These are phyloP conservation scores for Halictus rubicundus DNA, from an alignment of 1,140 invertebrate species.

Conservation along the genomic window DNA sequence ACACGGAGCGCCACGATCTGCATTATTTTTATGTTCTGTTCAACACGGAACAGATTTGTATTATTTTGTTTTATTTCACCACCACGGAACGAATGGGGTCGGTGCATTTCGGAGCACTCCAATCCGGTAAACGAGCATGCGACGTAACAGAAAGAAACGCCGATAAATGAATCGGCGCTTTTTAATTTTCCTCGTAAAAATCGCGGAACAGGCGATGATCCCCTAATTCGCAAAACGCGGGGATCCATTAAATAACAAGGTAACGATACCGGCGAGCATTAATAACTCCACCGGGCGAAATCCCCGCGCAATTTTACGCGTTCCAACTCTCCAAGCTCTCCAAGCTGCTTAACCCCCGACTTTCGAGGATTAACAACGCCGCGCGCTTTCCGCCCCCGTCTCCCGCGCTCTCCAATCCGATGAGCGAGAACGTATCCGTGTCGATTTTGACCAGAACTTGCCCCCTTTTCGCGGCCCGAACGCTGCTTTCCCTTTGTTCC, in stretches of 20 bases:
- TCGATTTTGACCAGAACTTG: conserved; percentile 26
- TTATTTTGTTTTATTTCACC: too few species aligned
- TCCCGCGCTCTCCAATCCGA: conserved; percentile 13
- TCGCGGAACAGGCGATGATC: neutral
- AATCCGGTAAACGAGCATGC: too few species aligned
- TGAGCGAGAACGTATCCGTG: conserved; percentile 28
- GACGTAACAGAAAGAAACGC: too few species aligned
- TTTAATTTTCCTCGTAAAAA: neutral
- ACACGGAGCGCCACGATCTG: too few species aligned
- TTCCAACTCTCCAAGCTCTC: conserved; percentile 34
- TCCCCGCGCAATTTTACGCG: conserved; percentile 34
- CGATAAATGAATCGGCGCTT: neutral
- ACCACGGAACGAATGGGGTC: too few species aligned
- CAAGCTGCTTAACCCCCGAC: conserved; percentile 52
- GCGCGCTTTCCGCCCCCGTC: neutral
- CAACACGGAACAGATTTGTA: too few species aligned
- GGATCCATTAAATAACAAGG: conserved; percentile 31
- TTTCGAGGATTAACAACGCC: conserved; percentile 44
- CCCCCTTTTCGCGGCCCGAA: neutral
- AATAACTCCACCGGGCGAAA: conserved; percentile 32
- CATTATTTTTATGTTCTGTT: too few species aligned
- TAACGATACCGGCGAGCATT: conserved; percentile 38
- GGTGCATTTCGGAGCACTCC: too few species aligned
- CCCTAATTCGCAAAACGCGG: conserved; percentile 5
- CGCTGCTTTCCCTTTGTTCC: neutral